These are phyloP conservation scores for Dendrophyllia cribrosa DNA, from an alignment of 64 coral and sea anemone genomes.

Conservation along the genomic window DNA sequence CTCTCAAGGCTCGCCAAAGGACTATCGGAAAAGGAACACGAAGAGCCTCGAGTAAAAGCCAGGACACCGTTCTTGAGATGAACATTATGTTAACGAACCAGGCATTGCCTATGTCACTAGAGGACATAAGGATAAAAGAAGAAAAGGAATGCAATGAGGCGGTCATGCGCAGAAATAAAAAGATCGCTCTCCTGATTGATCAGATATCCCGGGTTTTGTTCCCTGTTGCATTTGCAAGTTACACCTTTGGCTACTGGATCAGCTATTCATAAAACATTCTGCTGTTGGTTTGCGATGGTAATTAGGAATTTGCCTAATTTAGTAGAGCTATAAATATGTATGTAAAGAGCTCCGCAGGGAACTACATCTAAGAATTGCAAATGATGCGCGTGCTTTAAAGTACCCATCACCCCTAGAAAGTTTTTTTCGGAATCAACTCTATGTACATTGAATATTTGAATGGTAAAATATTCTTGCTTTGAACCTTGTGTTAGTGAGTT, in stretches of 20 bases:
- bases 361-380: too few species aligned
- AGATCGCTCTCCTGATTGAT: background rate
- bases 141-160: background rate
- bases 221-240: background rate
- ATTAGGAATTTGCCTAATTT: too few species aligned
- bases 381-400: too few species aligned
- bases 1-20: background rate
- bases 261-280: background rate
- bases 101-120: conserved; percentile 4
- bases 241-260: conserved; percentile 9
- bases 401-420: too few species aligned
- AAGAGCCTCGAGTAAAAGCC: too few species aligned
- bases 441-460: too few species aligned
- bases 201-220: conserved; percentile 4
- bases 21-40: background rate
- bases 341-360: too few species aligned
- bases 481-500: too few species aligned
- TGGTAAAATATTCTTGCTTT: too few species aligned
- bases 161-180: background rate
- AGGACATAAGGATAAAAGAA: background rate
- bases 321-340: too few species aligned
- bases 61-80: background rate
- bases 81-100: background rate
- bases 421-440: too few species aligned
- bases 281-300: background rate